Base-by-base conservation (phyloP, 1,140 invertebrate genomes). In the Venustaconcha ellipsiformis region DNA sequence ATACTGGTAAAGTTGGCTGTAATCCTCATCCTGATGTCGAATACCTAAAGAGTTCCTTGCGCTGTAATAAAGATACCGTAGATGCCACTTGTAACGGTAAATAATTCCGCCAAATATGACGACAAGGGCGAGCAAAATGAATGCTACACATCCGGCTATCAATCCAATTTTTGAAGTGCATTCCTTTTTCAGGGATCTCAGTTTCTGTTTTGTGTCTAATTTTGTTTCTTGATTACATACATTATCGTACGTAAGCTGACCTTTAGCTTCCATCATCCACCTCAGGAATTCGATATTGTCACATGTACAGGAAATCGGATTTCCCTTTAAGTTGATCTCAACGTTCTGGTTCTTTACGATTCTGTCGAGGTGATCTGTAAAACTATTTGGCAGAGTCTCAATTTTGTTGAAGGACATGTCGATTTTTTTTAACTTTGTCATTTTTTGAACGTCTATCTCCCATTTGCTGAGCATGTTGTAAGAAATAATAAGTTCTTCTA, bases 51-150 rank as follows among this genome's bases (percentile, higher is more conserved):
- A 48, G 37, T 48, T 48, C 59, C 69, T 72, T 4, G 66, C 58
- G 14, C 66, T 69, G 55, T 78, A 70, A 30, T 75, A 79, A 0
- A 79, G 23, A 59, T 79, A 79, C 15, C 78, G 72, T 15, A 79
- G 60, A 20, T 75, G 71, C 78, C 76, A 78, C 17, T 64, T 58
- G 48, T 69, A 78, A 20, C 67, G 57, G 57, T 74, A 78, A 14
- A 78, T 56, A 13, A 78, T 26, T 6, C 76, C 76, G 17, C 66
- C 66, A 23, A 18, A 14, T 17, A 77, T 13, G 37, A 67, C 57
- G 37, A 37, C 57, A 6, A 77, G 0, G 17, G 67, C 59, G 0
- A 59, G 13, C 1, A 68, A 6, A 48, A 77, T 67, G 37, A 18
- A 60, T 1, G 30, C 11, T 2, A 67, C 20, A 37, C 63, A 57